Base-by-base conservation (phyloP, 2,797 vertebrate genomes). In the Anableps anableps region DNA sequence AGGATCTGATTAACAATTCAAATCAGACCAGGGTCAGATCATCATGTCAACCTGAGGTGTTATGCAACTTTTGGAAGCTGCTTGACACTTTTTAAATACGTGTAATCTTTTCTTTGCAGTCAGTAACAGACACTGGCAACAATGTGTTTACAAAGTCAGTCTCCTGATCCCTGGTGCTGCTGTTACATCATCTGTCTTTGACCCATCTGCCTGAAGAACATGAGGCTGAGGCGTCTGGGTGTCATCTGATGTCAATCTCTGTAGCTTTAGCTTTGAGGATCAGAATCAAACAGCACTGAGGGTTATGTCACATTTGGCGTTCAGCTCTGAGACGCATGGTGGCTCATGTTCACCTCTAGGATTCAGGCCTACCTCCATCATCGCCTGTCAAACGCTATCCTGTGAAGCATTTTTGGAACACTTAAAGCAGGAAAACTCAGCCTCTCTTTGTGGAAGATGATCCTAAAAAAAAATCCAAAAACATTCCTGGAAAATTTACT, bases 221-320 rank as follows among this genome's bases (percentile, higher is more conserved):
- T 34, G 38, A 38, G 23, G 66, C 36, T 13, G 66, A 41, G 66
- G 66, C 38, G 38, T 43, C 66, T 70, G 66, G 4, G 4, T 70
- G 66, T 70, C 66, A 21, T 70, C 66, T 70, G 53, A 38, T 81
- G 78, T 78, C 43, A 76, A 51, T 66, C 8, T 0, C 70, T 53
- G 68, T 53, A 29, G 64, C 38, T 17, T 86, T 36, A 17, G 29
- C 85, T 89, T 66, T 41, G 38, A 70, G 66, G 66, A 70, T 70
- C 66, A 70, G 66, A 70, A 43, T 36, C 62, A 43, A 70, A 26
- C 66, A 23, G 34, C 3, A 38, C 31, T 8, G 60, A 16, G 58
- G 60, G 29, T 62, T 62, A 62, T 62, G 34, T 62, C 60, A 66
- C 34, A 66, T 66, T 23, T 66, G 62, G 62, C 19, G 38, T 66